Evolutionary conservation across 30 jellyfish, hydroid and myxozoan genomes (phyloP).

Genomic region (Pelagia noctiluca): DNA sequence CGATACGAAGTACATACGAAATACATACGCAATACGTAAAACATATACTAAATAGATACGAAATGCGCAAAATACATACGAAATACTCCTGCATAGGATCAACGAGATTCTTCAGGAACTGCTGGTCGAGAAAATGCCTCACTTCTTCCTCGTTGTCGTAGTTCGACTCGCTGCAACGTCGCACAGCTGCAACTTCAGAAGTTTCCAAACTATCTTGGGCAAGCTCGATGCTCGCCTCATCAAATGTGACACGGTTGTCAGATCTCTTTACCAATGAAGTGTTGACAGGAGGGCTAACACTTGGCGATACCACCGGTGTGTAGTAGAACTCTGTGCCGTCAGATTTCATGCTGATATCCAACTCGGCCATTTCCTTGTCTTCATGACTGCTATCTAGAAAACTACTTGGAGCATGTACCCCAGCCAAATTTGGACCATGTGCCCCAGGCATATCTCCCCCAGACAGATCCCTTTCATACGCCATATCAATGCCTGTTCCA

Average conservation of each 20-base stretch:
- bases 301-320: constrained; percentile 69
- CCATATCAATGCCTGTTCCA: too few species aligned
- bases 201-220: constrained; percentile 62
- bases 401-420: too few species aligned
- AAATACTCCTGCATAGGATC: constrained; percentile 56
- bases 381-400: background rate
- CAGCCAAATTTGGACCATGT: too few species aligned
- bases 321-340: constrained; percentile 73
- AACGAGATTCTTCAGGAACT: constrained; percentile 50
- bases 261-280: background rate
- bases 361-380: constrained; percentile 19
- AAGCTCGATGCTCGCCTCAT: constrained; percentile 54
- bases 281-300: constrained; percentile 16
- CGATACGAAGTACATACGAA: too few species aligned
- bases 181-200: background rate
- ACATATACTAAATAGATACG: too few species aligned
- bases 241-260: constrained; percentile 34
- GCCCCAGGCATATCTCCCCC: too few species aligned
- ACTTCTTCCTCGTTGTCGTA: constrained; percentile 34
- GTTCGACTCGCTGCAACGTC: constrained; percentile 1
- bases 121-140: constrained; percentile 49
- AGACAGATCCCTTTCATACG: too few species aligned
- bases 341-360: constrained; percentile 52
- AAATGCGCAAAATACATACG: constrained; percentile 45
- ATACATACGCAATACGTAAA: too few species aligned